These are phyloP conservation scores for Sus scrofa DNA, from an alignment of 2,113 vertebrate genomes.

Conservation along the genomic window T2T-Sscrofa CM000812.6:111334001-111334500, in stretches of 20 bases:
- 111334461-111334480: neutral
- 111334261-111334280: neutral
- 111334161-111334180: neutral
- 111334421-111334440: neutral
- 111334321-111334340: neutral
- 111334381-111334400: neutral
- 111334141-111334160: slow-evolving; percentile 7
- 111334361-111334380: neutral
- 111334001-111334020: neutral
- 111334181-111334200: neutral
- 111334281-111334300: neutral
- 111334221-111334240: neutral
- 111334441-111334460: neutral
- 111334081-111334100: neutral
- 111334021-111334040: neutral
- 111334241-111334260: neutral
- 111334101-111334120: neutral
- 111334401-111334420: neutral
- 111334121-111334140: neutral
- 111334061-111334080: neutral
- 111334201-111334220: neutral
- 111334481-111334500: neutral
- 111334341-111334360: neutral
- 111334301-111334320: neutral
- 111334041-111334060: neutral